Base-by-base conservation (phyloP, 2,888 invertebrate genomes). In the Acronicta leporina region DNA sequence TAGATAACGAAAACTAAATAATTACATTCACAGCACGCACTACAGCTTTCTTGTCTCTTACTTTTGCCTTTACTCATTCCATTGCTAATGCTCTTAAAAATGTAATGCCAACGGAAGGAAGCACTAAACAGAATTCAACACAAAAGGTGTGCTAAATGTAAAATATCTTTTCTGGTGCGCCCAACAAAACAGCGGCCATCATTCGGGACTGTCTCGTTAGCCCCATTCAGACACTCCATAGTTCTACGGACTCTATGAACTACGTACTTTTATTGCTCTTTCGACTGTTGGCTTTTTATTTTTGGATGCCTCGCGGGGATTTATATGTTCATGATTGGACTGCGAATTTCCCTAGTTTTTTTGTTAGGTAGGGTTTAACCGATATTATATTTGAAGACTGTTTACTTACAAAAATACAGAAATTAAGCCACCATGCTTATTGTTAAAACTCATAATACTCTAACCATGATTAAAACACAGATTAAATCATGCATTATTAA, bases 161-260 rank as follows among this genome's bases (percentile, higher is more conserved):
- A 74, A 60, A 62, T 54, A 64, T 66, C 30, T 74, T 72, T 69
- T 77, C 77, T 77, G 82, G 76, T 77, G 55, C 71, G 74, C 68
- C 75, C 65, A 73, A 78, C 84, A 83, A 84, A 86, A 85, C 81
- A 79, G 75, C 71, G 74, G 69, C 79, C 81, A 81, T 79, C 83
- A 82, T 76, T 79, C 80, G 81, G 70, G 77, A 77, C 82, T 78
- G 79, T 83, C 89, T 91, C 90, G 90, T 91, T 91, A 91, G 87
- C 65, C 80, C 84, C 84, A 91, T 91, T 90, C 87, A 90, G 74
- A 71, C 72, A 58, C 64, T 62, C 63, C 45, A 63, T 68, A 71
- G 73, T 61, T 68, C 73, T 69, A 38, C 71, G 76, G 80, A 84
- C 83, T 83, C 84, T 82, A 83, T 74, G 82, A 82, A 83, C 72